Conservation (phyloP, 1,140 invertebrate species). For the Dinoponera quadriceps region DNA sequence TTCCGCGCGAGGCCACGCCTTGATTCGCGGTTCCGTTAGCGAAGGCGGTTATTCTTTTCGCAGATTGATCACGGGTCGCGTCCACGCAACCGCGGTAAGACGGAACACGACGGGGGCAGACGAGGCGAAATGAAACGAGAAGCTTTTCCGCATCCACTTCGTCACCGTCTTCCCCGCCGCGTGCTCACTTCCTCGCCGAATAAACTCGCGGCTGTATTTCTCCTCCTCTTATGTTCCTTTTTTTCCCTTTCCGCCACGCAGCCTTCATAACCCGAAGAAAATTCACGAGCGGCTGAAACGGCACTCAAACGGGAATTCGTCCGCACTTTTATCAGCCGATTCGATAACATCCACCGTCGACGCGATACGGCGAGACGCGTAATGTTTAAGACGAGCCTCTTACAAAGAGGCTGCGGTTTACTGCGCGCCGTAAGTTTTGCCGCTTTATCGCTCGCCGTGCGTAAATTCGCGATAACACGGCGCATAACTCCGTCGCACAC, state of each 20-base stretch:
- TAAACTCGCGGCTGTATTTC: background rate
- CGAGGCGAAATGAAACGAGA: conserved; percentile 13
- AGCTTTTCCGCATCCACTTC: conserved; percentile 23
- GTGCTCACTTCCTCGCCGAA: background rate
- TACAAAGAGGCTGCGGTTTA: conserved; percentile 45
- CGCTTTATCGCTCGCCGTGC: conserved; percentile 44
- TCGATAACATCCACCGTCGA: conserved; percentile 15
- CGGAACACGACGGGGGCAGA: too few relatives aligned
- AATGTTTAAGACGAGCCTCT: background rate
- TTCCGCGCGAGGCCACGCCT: conserved; percentile 57
- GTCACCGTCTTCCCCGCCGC: background rate
- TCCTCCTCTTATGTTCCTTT: too few relatives aligned
- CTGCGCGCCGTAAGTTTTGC: conserved; percentile 16
- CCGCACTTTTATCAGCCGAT: conserved; percentile 31
- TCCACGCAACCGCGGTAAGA: conserved; percentile 12
- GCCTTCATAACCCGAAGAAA: background rate
- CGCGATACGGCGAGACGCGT: background rate
- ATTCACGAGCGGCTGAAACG: background rate
- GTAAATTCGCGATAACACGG: conserved; percentile 45
- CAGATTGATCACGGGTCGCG: conserved; percentile 56
- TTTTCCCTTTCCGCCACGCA: too few relatives aligned
- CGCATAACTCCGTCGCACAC: conserved; percentile 45
- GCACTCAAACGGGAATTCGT: conserved; percentile 3
- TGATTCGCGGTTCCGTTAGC: conserved; percentile 67
- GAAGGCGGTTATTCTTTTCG: conserved; percentile 74